These are phyloP conservation scores for Meiosimyza platycephala DNA, from an alignment of 2,888 invertebrate genomes.

Conservation along the genomic window DNA sequence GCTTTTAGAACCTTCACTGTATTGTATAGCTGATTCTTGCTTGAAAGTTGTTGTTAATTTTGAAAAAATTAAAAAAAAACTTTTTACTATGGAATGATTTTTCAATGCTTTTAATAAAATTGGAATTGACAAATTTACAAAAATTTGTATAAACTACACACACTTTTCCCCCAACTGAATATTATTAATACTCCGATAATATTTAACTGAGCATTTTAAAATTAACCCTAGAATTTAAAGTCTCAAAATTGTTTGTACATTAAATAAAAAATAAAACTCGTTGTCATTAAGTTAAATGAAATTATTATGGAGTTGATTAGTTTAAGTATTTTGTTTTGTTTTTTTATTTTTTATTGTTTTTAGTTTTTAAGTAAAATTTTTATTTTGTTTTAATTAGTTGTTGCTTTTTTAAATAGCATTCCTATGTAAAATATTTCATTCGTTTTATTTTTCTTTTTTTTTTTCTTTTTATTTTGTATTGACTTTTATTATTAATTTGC, in stretches of 20 bases:
- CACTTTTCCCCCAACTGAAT: no score
- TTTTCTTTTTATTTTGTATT: neutral
- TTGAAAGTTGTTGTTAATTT: conserved; percentile 47
- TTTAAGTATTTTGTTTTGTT: conserved; percentile 30
- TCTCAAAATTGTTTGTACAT: conserved; percentile 18
- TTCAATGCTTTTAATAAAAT: no score
- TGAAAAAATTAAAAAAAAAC: conserved; percentile 11
- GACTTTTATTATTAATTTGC: conserved; percentile 9
- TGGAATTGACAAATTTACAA: no score
- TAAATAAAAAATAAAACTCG: conserved; percentile 24
- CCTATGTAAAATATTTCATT: conserved; percentile 20
- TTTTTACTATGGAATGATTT: no score
- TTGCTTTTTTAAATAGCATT: conserved; percentile 21
- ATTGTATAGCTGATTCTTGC: conserved; percentile 39
- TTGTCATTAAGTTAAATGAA: conserved; percentile 42
- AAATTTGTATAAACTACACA: no score
- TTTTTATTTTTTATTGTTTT: neutral
- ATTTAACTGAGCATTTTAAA: neutral
- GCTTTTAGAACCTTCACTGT: no score
- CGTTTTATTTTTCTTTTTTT: neutral
- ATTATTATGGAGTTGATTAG: conserved; percentile 39
- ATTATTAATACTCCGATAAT: neutral
- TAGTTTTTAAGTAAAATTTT: conserved; percentile 26
- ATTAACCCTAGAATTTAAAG: neutral
- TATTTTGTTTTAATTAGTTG: neutral